Percentiles rank a stretch among this genome's conserved stretches.
Conservation (phyloP, 2,797 vertebrate genomes). For the Heterohyrax brucei region DNA sequence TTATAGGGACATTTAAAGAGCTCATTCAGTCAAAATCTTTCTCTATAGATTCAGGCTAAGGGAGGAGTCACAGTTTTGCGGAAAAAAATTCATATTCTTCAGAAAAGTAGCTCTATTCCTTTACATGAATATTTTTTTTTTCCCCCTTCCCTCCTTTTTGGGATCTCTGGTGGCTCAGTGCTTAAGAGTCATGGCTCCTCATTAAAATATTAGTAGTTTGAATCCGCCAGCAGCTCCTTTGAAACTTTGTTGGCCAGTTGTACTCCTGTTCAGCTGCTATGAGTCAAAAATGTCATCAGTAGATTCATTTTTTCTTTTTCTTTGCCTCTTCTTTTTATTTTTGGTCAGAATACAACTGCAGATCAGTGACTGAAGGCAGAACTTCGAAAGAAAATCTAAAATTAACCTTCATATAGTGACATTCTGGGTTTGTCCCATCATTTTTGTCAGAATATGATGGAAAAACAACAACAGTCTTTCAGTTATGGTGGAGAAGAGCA, state of each 20-base stretch:
- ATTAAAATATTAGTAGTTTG: too few species aligned
- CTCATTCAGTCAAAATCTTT: background rate
- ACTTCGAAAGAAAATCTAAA: conserved; percentile 36
- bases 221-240: too few species aligned
- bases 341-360: background rate
- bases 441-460: conserved; percentile 26
- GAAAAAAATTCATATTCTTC: background rate
- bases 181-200: too few species aligned
- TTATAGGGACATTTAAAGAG: background rate
- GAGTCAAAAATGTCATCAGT: too few species aligned
- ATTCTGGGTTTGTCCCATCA: background rate
- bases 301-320: too few species aligned
- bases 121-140: background rate
- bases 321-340: background rate
- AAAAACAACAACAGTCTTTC: conserved; percentile 15
- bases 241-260: too few species aligned
- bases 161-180: too few species aligned
- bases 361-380: background rate
- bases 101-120: background rate
- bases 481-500: background rate
- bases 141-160: too few species aligned
- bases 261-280: too few species aligned
- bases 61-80: background rate
- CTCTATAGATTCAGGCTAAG: background rate
- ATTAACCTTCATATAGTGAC: background rate